Base-by-base conservation (phyloP, 1,140 invertebrate genomes). In the Drosophila sproati region DNA sequence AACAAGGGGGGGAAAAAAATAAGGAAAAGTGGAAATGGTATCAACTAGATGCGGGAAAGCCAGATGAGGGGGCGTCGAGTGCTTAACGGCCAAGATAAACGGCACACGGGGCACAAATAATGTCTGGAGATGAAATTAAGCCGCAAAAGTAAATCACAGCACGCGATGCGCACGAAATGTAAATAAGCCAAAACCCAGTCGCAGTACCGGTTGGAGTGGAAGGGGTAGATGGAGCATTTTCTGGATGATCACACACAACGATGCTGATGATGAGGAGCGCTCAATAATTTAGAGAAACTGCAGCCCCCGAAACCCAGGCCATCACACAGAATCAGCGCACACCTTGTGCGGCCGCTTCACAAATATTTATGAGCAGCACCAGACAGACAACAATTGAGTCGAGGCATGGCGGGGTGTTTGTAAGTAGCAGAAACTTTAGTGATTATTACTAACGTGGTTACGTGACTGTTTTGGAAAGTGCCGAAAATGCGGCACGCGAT, bases 401-500 rank as follows among this genome's bases (percentile, higher is more conserved):
- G 34, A 32, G 3, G 8, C 4, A 29, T 2, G 2, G 8, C 0
- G 28, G 52, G n/a, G 34, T 47, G 52, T 41, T n/a, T 45, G 61
- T 54, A 54, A 50, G 69, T 80, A 70, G 66, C 77, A 68, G 82
- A 86, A 91, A 91, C 90, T 91, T 91, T 91, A 91, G 90, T 91
- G 90, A 91, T 91, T 91, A 91, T 91, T 91, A 91, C 90, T 91
- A 90, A 91, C 85, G 89, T 83, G 82, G 90, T 91, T 91, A 91
- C 90, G 90, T 91, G 90, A 91, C 90, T 91, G 90, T 91, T 87
- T 91, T 91, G 78, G 90, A 91, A 91, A 91, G 80, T 91, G 90
- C 76, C 90, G 76, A 90, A 91, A 91, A 91, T 91, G 90, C 86
- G 90, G 88, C 86, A 87, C 77, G 71, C 75, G 69, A 75, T 61